Evolutionary conservation across 2,797 vertebrate species (phyloP), one percentile per base, ranked within the genome.

Genomic region (Lophius americanus): DNA sequence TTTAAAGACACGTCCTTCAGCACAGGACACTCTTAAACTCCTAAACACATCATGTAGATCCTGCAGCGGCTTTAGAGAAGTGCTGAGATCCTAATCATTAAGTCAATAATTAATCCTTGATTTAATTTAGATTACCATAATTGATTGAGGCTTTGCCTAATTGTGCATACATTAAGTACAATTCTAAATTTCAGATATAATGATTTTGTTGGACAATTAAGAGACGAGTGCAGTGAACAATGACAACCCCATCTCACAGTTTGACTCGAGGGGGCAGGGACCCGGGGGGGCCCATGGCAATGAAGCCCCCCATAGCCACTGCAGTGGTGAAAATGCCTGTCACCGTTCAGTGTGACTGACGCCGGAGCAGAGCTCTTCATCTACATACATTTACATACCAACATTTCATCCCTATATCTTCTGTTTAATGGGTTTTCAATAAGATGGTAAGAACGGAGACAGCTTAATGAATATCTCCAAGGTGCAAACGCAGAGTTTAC

Each of bases 371-470:
- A 58, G 69, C 51, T 70, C 44, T 37, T 68, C 37, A 90, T 92
- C 90, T 89, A 70, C 86, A 92, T 87, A 78, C 58, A 92, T 92
- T 92, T 88, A 77, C 85, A 93, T 91, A 70, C 51, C 53, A 51
- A 73, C 74, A 73, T 78, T 84, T 79, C 64, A 66, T 70, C 7
- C n/a, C 63, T 64, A 67, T 63, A 56, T 79, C 69, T 68, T 70
- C 49, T 70, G 62, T 78, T 84, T 73, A 73, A 85, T 81, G 64
- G 67, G 55, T 56, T 83, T 84, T 78, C 67, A 79, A 58, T 39
- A 68, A 63, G 58, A 73, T 51, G 41, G 65, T 12, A 60, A 56
- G 53, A 68, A 52, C 60, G 42, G 60, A 44, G 49, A 14, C 51
- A 37, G 6, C 62, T 76, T 77, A 78, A 78, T 84, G 68, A 84